Base-by-base conservation (phyloP, 2,888 invertebrate species). In the Cerceris rybyensis region DNA sequence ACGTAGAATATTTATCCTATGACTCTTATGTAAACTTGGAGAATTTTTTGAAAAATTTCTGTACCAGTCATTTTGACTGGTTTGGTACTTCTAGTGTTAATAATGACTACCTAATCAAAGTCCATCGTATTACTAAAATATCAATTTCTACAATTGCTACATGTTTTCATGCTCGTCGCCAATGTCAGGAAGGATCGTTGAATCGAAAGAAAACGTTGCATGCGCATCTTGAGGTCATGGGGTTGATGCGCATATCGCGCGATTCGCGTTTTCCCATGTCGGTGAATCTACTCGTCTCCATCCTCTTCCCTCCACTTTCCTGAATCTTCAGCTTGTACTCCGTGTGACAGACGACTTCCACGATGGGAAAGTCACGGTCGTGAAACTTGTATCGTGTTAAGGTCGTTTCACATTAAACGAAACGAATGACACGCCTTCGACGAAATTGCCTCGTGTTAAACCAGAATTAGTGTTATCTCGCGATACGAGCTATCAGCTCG, bases 361-460 rank as follows among this genome's bases (percentile, higher is more conserved):
- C 63, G 57, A 43, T 54, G 85, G 77, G 83, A 84, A 85, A 84
- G 84, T 85, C 63, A 66, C 42, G 65, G 50, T 60, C 75, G 60
- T 71, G 58, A 14, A 55, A 63, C 42, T 49, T 50, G 41, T 41
- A 28, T 59, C 61, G 28, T 59, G 17, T 50, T 28, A 28, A 28
- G 28, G 28, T 28, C 28, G 28, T 2, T 28, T 28, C 28, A 28
- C 28, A 28, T 28, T 28, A 4, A 28, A 4, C 28, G 28, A 28
- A 4, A 28, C 28, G 28, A 28, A 28, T 28, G 28, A 28, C 28
- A 28, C 28, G 1, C 2, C 28, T 1, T 28, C 2, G 28, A 28
- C 28, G 4, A 28, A 28, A 1, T 28, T 28, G 28, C 28, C n/a
- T n/a, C n/a, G n/a, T n/a, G n/a, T n/a, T n/a, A n/a, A n/a, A n/a